Evolutionary conservation across 2,797 vertebrate genomes (phyloP), one percentile per base, ranked within the genome.

Genomic region (Thalassophryne amazonica): DNA sequence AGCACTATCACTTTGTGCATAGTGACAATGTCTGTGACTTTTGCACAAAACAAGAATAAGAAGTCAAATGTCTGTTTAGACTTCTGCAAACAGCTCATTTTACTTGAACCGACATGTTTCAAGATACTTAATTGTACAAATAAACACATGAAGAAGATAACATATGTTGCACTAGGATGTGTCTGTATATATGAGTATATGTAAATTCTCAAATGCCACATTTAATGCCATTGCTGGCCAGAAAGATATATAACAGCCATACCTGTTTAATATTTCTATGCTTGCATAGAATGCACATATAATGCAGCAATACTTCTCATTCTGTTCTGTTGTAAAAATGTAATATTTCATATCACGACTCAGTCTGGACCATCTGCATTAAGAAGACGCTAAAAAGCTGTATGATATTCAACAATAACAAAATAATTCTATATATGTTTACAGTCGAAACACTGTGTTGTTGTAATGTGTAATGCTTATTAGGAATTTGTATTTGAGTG

Each of bases 271-370:
- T 78, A 78, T 77, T 78, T 83, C 69, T 85, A 86, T 70, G 79
- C 80, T 87, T 81, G 73, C 78, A 85, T 80, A 83, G 68, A 76
- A 69, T 75, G 85, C 85, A 86, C 83, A 87, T 79, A 78, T 77
- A 84, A 53, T 74, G 80, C 81, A 87, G 88, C 86, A 87, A 88
- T 89, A 90, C 52, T 78, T 83, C 79, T 76, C 70, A 69, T 63
- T 64, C 53, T 78, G 45, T 50, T 69, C 36, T 59, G 19, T 61
- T n/a, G n/a, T n/a, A n/a, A 43, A 33, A 2, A 38, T 33, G 18
- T n/a, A 71, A 49, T 37, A 69, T 66, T 67, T 80, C 52, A 64
- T 61, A 46, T 60, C 59, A 63, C 11, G 17, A 61, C 22, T 58
- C 27, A 15, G 42, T 53, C 39, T 22, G 32, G 39, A 55, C 38